These are phyloP conservation scores for Hystrix brachyura DNA, from an alignment of 2,113 vertebrate genomes.

Conservation along the genomic window DNA sequence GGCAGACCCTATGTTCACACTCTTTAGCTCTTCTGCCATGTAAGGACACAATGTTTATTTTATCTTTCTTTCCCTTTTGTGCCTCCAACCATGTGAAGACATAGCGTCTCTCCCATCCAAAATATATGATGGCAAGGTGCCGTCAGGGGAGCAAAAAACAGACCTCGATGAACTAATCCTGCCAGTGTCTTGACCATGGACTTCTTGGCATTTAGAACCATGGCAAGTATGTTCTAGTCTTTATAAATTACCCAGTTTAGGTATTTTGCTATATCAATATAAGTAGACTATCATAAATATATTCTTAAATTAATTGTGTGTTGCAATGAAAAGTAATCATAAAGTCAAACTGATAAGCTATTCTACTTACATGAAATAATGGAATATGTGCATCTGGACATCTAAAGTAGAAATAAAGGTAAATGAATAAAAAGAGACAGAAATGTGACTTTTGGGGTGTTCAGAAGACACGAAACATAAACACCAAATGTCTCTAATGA, in stretches of 20 bases:
- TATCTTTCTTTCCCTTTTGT: neutral
- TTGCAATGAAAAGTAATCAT: neutral
- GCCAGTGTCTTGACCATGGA: neutral
- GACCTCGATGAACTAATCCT: neutral
- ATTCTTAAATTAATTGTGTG: neutral
- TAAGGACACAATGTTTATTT: neutral
- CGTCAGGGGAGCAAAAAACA: neutral
- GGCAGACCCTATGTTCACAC: neutral
- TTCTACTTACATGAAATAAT: neutral
- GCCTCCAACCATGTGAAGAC: neutral
- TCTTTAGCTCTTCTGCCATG: neutral
- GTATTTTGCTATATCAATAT: neutral
- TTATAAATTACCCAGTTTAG: neutral
- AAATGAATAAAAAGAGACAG: neutral
- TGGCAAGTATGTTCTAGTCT: neutral
- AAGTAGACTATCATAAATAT: neutral
- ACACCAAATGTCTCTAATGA: neutral
- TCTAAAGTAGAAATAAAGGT: neutral
- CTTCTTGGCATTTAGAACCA: neutral
- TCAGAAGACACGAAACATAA: neutral
- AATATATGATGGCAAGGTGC: neutral
- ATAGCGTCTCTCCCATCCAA: neutral
- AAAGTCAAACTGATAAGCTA: neutral
- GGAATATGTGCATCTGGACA: neutral
- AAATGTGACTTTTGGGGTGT: neutral